Evolutionary conservation across 30 jellyfish, hydroid and myxozoan genomes (phyloP), one percentile per base, ranked within the genome.

Genomic region (Chrysaora quinquecirrha): DNA sequence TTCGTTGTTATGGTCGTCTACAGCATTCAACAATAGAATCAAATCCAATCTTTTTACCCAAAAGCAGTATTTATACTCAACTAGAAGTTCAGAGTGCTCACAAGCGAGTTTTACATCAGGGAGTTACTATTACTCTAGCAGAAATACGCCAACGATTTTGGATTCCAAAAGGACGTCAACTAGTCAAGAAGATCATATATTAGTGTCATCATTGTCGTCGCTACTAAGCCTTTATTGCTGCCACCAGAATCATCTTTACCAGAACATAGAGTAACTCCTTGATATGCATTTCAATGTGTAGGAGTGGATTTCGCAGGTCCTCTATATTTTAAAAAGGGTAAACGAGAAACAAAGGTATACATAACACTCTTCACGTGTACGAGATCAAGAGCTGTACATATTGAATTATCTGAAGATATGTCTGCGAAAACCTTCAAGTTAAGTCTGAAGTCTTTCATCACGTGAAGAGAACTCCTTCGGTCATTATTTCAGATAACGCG

Each of bases 151-250:
- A 22, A 9, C 9, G 72, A 60, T 60, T 60, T 60, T 60, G 23
- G 72, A 10, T 60, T 9, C 72, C 72, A 6, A 60, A 60, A 25
- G 72, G 72, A 60, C 72, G 72, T n/a, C n/a, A n/a, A n/a, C n/a
- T n/a, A n/a, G n/a, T n/a, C n/a, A n/a, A n/a, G n/a, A n/a, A n/a
- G n/a, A 30, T 38, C 1, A 7, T 78, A 21, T 3, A 63, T 3
- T n/a, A 30, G n/a, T 78, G 89, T 20, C 3, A 65, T 21, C 27
- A 12, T 29, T 81, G 91, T 58, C 66, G 67, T 35, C 19, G 89
- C 18, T 81, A 27, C 84, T 9, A 68, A 48, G 34, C 88, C 91
- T 1, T 64, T 66, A 14, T n/a, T 33, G 3, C 27, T 21, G 30
- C 82, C 89, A n/a, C 20, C 34, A 19, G 43, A 80, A 31, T 28